phyloP scores from a whole-genome alignment of 2,888 invertebrate genomes.

The Heterodera filipjevi region DNA sequence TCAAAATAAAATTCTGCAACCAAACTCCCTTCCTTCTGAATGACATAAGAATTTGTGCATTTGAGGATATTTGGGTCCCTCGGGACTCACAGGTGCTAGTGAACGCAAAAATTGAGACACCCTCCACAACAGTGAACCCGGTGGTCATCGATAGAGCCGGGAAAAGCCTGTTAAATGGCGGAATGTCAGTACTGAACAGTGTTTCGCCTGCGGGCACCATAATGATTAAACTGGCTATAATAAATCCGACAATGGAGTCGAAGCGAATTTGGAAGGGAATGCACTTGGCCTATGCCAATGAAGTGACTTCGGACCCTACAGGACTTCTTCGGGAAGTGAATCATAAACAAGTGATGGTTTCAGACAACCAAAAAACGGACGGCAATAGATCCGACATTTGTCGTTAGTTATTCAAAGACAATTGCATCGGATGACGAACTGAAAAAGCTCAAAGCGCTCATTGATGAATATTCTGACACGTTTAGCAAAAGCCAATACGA shows the following conservation, averaged over 20 bases:
- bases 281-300: conserved; percentile 15
- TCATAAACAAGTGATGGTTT: not conserved
- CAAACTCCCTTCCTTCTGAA: not conserved
- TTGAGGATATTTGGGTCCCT: not conserved
- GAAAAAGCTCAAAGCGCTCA: not conserved
- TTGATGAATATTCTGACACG: not conserved
- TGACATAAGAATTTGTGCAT: not conserved
- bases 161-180: not conserved
- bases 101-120: not conserved
- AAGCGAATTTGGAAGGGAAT: not conserved
- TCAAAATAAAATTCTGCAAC: not conserved
- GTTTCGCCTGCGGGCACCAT: not conserved
- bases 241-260: conserved; percentile 14
- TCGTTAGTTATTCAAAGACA: not conserved
- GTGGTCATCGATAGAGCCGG: not conserved
- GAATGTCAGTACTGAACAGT: not conserved
- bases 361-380: conserved; percentile 3
- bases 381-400: not conserved
- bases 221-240: not conserved
- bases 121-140: not conserved
- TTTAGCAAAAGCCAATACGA: not conserved
- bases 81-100: not conserved
- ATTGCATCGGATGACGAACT: not conserved
- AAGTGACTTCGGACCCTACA: not conserved
- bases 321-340: not conserved